Evolutionary conservation across 2,797 vertebrate species (phyloP).

Genomic region (Zalophus californianus): DNA sequence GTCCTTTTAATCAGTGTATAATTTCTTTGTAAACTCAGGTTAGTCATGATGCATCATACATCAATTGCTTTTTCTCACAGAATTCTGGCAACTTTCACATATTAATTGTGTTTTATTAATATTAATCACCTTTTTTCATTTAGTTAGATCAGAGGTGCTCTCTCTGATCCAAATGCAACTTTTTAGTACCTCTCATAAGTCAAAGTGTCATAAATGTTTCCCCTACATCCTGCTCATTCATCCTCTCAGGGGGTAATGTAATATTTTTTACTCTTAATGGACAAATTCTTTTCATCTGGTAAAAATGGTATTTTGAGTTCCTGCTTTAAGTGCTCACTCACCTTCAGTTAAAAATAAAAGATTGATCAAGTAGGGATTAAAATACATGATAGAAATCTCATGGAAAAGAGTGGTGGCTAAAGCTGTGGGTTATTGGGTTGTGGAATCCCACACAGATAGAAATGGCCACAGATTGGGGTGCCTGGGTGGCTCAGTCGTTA

Average conservation of each 20-base stretch:
- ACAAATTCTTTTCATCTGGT: not conserved
- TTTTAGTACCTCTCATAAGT: not conserved
- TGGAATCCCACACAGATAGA: not conserved
- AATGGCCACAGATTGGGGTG: not conserved
- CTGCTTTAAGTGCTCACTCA: not conserved
- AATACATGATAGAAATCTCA: not conserved
- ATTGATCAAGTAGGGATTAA: not conserved
- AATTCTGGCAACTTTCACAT: not conserved
- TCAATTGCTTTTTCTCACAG: not conserved
- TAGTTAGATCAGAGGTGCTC: not conserved
- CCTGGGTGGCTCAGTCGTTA: too few species aligned
- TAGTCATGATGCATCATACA: not conserved
- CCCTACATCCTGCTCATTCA: not conserved
- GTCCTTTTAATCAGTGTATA: not conserved
- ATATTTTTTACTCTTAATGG: conserved; percentile 2
- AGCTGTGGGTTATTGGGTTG: not conserved
- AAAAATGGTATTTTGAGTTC: not conserved
- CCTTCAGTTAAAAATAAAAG: not conserved
- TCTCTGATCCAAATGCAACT: not conserved
- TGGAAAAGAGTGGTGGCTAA: not conserved
- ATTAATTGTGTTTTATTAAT: not conserved
- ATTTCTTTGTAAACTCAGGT: conserved; percentile 17
- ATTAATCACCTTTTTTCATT: not conserved
- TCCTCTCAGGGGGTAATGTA: not conserved
- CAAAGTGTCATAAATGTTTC: not conserved